Base-by-base conservation (phyloP, 2,888 invertebrate species). In the Tetheella fluctuosa region DNA sequence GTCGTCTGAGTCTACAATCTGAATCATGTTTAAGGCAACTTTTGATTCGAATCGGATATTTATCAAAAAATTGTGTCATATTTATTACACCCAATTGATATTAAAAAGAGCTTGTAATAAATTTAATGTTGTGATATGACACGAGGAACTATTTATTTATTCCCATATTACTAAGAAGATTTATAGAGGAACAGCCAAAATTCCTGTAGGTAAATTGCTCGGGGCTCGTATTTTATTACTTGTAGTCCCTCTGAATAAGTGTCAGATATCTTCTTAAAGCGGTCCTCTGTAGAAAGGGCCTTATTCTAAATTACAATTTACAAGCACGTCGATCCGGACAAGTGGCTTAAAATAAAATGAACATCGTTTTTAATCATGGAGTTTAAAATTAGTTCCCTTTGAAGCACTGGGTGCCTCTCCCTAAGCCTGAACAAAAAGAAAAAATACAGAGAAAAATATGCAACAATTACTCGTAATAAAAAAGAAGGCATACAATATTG, bases 331-430 rank as follows among this genome's bases (percentile, higher is more conserved):
- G 72, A 79, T 79, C 73, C 73, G 61, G 68, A 62, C 76, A 78
- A 79, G 79, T 71, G 69, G 70, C 72, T 72, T 73, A 71, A 77
- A 79, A 84, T 75, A 83, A 80, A 85, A 80, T 76, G 79, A 79
- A 76, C 77, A 76, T 78, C 70, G 71, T 74, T 84, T 87, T 86
- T 85, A 85, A 86, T 86, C 81, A 80, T 70, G 74, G 75, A 81
- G 76, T 79, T 84, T 81, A 80, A 87, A 84, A 86, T 83, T 81
- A 79, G 78, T 81, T 83, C 79, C 69, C 80, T 85, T 84, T 85
- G 84, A 81, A 72, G 67, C 65, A 70, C 63, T 67, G 70, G 61
- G 64, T 68, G 73, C 69, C 64, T 74, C 68, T 64, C 61, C 63
- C 63, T 59, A 61, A 69, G 64, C 67, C 60, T 52, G 67, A 65